phyloP scores from a whole-genome alignment of 2,888 invertebrate genomes.

The Lysandra coridon region DNA sequence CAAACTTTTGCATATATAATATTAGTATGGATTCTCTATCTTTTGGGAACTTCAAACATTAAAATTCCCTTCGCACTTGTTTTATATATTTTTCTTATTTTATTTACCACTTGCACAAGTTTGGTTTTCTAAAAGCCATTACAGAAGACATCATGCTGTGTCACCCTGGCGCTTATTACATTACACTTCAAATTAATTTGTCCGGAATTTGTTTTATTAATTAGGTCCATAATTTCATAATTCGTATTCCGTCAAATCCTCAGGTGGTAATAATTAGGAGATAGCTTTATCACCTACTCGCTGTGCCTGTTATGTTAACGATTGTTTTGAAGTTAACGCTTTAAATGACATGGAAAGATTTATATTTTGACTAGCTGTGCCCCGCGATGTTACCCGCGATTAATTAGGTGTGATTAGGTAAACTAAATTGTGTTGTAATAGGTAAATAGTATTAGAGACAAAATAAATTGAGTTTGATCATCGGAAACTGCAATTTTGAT shows the following conservation, averaged over 20 bases:
- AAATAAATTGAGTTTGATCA: too few relatives aligned
- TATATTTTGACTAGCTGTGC: not conserved
- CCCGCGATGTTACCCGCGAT: too few relatives aligned
- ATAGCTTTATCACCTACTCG: constrained; percentile 15
- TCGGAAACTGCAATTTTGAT: too few relatives aligned
- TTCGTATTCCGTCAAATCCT: not conserved
- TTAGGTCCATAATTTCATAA: constrained; percentile 10
- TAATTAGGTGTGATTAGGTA: too few relatives aligned
- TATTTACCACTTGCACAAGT: not conserved
- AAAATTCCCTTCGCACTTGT: not conserved
- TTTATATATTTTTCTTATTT: not conserved
- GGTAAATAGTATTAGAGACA: too few relatives aligned
- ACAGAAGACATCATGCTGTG: constrained; percentile 6
- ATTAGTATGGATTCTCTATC: not conserved
- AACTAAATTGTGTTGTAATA: too few relatives aligned
- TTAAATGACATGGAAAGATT: not conserved
- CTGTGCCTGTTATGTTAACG: constrained; percentile 1
- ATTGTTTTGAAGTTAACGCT: not conserved
- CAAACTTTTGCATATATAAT: too few relatives aligned
- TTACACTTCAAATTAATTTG: constrained; percentile 21
- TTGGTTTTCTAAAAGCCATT: not conserved
- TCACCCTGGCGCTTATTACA: not conserved
- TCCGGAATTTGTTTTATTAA: constrained; percentile 1
- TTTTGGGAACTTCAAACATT: not conserved
- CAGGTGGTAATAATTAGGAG: constrained; percentile 21